These are phyloP conservation scores for Cremastinae sp. DNA, from an alignment of 2,888 invertebrate species.

Conservation along the genomic window DNA sequence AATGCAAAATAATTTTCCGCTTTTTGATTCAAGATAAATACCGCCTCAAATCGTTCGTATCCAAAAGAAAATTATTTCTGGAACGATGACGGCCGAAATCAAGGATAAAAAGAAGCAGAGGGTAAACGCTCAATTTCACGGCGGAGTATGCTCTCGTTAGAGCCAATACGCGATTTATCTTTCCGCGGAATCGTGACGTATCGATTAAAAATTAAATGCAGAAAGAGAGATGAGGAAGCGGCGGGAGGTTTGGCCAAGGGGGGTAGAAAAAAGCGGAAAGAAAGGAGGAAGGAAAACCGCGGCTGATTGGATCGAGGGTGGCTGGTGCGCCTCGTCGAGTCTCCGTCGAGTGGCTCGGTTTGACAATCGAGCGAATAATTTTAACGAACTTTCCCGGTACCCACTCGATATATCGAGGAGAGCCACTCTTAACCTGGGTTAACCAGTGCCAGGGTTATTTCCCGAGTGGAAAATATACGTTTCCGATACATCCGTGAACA, in stretches of 20 bases:
- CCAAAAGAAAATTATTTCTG: too few relatives aligned
- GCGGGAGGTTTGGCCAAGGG: too few relatives aligned
- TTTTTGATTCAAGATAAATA: too few relatives aligned
- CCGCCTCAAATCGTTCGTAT: too few relatives aligned
- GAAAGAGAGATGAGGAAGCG: too few relatives aligned
- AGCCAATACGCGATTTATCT: background rate
- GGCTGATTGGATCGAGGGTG: constrained; percentile 20
- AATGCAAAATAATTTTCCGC: too few relatives aligned
- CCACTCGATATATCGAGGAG: constrained; percentile 60
- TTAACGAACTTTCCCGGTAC: constrained; percentile 60
- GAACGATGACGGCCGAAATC: too few relatives aligned
- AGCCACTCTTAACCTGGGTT: constrained; percentile 42
- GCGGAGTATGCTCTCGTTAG: background rate
- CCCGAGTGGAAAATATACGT: constrained; percentile 36
- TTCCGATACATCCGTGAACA: constrained; percentile 21
- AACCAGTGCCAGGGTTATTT: constrained; percentile 26
- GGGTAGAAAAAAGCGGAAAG: too few relatives aligned
- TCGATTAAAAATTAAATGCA: background rate
- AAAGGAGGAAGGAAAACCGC: background rate
- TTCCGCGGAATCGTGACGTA: background rate
- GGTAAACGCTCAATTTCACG: background rate
- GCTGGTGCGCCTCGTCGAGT: background rate
- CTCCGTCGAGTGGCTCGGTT: constrained; percentile 7
- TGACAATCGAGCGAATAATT: constrained; percentile 64
- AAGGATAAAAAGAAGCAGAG: too few relatives aligned